Evolutionary conservation across 2,888 invertebrate genomes (phyloP), one percentile per base, ranked within the genome.

Genomic region (Melolontha melolontha): DNA sequence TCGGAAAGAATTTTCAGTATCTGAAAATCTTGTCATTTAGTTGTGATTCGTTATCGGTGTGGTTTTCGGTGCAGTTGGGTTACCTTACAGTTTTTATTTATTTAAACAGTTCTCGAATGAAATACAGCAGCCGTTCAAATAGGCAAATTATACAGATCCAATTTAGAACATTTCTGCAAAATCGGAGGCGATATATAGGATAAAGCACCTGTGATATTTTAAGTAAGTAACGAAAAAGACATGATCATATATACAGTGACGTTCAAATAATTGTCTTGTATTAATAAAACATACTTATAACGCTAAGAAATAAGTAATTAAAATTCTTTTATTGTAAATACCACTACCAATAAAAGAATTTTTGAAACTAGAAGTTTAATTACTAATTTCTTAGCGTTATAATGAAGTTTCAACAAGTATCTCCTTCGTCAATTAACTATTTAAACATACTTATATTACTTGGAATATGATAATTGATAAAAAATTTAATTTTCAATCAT

Each of bases 71-170:
- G 27, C 64, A 7, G 47, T 49, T 22, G 14, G 7, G 55, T 49
- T 40, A 34, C 39, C 47, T 41, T 49, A 27, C 41, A 27, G 57
- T 10, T 34, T 65, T 22, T 22, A 22, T 22, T 65, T 41, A 11
- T 47, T 50, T 22, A 27, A 67, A 68, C 59, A 54, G 65, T 66
- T 63, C 71, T 71, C 78, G 77, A 79, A 78, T 81, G 81, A 79
- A 80, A 79, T 82, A 82, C 77, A 78, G 74, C 72, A 78, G 75
- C 73, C 77, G 77, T 71, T 78, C 81, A 7, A 82, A 81, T 77
- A 77, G 80, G 71, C 79, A 83, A 79, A 85, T 86, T 64, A 86
- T 86, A 68, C 84, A 86, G 77, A 79, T 86, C 68, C 85, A 86
- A 73, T 86, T 86, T 76, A 83, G 86, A 68, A 86, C 84, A 44